These are phyloP conservation scores for Vipera latastei DNA, from an alignment of 2,797 vertebrate genomes.

Conservation along the genomic window DNA sequence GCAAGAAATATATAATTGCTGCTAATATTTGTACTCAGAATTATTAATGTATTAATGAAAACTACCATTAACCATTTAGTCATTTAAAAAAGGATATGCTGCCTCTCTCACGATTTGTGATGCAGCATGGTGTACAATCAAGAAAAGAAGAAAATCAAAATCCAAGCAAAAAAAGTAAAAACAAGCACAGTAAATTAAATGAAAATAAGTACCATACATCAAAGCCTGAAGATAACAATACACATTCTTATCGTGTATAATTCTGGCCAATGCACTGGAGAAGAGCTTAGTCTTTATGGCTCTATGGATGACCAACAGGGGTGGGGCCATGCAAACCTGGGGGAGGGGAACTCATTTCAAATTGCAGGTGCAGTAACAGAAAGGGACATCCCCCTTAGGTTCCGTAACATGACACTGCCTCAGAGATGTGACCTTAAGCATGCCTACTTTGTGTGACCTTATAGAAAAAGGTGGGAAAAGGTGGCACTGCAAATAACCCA, in stretches of 20 bases:
- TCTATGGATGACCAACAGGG: background rate
- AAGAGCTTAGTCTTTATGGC: background rate
- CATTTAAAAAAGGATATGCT: background rate
- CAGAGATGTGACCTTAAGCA: background rate
- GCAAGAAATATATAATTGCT: background rate
- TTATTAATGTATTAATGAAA: background rate
- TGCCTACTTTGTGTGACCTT: background rate
- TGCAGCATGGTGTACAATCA: background rate
- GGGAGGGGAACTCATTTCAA: background rate
- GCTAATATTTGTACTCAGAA: background rate
- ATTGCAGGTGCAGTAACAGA: background rate
- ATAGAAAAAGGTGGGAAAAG: background rate
- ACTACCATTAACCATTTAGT: background rate
- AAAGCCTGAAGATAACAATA: background rate
- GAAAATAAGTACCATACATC: background rate
- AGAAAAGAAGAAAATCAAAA: background rate
- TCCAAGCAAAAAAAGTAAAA: background rate
- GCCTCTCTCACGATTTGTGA: background rate
- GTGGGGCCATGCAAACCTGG: background rate
- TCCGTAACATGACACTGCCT: background rate
- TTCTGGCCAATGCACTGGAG: background rate
- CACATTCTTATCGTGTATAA: background rate
- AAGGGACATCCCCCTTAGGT: background rate
- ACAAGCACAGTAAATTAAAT: background rate
- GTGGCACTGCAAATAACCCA: background rate